Conservation (phyloP, 1,140 invertebrate species). For the Heliconius hewitsoni region DNA sequence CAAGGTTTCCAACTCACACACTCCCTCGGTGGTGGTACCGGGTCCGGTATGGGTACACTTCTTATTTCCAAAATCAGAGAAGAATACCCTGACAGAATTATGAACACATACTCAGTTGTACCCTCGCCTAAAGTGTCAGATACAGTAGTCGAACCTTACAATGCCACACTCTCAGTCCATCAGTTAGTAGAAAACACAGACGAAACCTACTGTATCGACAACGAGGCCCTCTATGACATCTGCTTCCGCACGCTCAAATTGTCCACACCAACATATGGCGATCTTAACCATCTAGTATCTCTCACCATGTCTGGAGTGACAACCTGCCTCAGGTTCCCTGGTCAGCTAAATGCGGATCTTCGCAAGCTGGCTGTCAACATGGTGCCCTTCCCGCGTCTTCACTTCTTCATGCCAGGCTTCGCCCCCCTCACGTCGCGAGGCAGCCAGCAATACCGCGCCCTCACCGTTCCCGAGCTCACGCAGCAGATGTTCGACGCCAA, state of each 20-base stretch:
- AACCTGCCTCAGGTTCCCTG: conserved; percentile 89
- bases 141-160: conserved; percentile 88
- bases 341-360: conserved; percentile 93
- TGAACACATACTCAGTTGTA: conserved; percentile 95
- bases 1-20: conserved; percentile 88
- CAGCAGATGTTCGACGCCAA: conserved; percentile 92
- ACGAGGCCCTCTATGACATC: conserved; percentile 74
- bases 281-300: conserved; percentile 87
- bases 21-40: conserved; percentile 89
- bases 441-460: conserved; percentile 86
- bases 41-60: conserved; percentile 93
- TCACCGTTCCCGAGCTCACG: conserved; percentile 90
- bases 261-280: conserved; percentile 90
- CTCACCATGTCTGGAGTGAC: conserved; percentile 93
- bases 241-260: conserved; percentile 90
- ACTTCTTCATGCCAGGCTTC: conserved; percentile 98
- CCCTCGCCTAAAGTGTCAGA: conserved; percentile 91
- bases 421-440: conserved; percentile 88
- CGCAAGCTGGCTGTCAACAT: conserved; percentile 98
- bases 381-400: conserved; percentile 97
- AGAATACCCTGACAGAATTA: conserved; percentile 90
- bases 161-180: conserved; percentile 90
- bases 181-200: conserved; percentile 92
- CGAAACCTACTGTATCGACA: conserved; percentile 91
- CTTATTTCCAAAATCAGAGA: conserved; percentile 91